phyloP scores from a whole-genome alignment of 2,888 invertebrate genomes.

The Hypena proboscidalis region DNA sequence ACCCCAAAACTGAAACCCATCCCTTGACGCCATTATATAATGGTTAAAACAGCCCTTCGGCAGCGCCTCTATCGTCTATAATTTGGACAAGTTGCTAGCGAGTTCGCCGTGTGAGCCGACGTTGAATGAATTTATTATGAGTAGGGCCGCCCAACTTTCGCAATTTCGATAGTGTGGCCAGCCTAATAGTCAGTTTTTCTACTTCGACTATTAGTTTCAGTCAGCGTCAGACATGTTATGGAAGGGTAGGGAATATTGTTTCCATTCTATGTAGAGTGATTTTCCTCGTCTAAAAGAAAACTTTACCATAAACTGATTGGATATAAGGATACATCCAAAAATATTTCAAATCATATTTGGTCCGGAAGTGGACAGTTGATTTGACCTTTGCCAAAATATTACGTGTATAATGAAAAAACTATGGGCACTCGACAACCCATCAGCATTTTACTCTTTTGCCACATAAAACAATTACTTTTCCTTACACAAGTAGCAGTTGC shows the following conservation, averaged over 20 bases:
- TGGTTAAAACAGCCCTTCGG: conserved; percentile 5
- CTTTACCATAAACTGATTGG: no score
- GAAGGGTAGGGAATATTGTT: background rate
- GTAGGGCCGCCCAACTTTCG: conserved; percentile 55
- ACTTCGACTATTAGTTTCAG: conserved; percentile 18
- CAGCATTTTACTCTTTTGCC: no score
- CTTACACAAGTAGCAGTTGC: no score
- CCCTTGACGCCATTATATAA: background rate
- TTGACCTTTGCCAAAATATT: no score
- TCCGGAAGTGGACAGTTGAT: no score
- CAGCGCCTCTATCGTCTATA: conserved; percentile 23
- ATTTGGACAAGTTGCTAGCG: conserved; percentile 29
- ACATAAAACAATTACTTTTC: no score
- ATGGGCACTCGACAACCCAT: no score
- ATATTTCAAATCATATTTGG: no score
- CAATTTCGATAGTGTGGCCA: conserved; percentile 54
- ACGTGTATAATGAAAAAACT: no score
- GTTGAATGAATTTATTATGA: conserved; percentile 72
- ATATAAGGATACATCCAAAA: no score
- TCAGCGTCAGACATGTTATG: background rate
- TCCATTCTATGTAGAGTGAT: background rate
- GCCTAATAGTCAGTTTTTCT: conserved; percentile 28
- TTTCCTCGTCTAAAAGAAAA: background rate
- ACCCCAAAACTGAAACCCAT: no score
- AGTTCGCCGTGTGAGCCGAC: conserved; percentile 42